These are phyloP conservation scores for Tuta absoluta DNA, from an alignment of 2,888 invertebrate species.

Conservation along the genomic window DNA sequence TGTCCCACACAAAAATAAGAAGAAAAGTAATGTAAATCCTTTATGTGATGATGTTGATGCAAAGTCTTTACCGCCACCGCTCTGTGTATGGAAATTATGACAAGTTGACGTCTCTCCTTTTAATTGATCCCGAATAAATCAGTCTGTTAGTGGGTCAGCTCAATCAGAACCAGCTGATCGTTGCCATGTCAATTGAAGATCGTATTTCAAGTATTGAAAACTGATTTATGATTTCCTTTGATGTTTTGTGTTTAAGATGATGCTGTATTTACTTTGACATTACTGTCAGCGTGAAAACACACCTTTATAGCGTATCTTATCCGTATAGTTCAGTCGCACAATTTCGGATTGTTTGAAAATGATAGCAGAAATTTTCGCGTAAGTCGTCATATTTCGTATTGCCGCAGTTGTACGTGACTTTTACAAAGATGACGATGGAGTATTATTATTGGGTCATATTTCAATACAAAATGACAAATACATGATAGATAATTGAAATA, in stretches of 20 bases:
- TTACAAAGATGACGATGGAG: too few relatives aligned
- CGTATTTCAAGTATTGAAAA: slow-evolving; percentile 7
- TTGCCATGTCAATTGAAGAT: slow-evolving; percentile 15
- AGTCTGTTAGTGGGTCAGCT: slow-evolving; percentile 38
- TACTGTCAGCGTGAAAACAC: neutral
- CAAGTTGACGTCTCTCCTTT: slow-evolving; percentile 31
- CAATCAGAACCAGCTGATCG: slow-evolving; percentile 42
- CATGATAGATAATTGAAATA: too few relatives aligned
- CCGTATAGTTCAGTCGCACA: too few relatives aligned
- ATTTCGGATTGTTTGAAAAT: too few relatives aligned
- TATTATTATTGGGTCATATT: too few relatives aligned
- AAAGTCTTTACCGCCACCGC: neutral
- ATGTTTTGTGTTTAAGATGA: neutral
- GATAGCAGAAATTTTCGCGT: too few relatives aligned
- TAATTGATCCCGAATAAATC: slow-evolving; percentile 64
- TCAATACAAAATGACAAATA: too few relatives aligned
- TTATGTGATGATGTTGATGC: neutral
- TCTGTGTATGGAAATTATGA: slow-evolving; percentile 22
- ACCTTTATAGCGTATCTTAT: neutral
- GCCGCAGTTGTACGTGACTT: too few relatives aligned
- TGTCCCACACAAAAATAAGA: too few relatives aligned
- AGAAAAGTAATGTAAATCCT: too few relatives aligned
- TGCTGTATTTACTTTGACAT: neutral
- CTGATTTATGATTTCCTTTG: slow-evolving; percentile 32
- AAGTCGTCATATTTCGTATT: too few relatives aligned